Conservation (phyloP, 2,113 vertebrate genomes). For the Zosterops japonicus region DNA sequence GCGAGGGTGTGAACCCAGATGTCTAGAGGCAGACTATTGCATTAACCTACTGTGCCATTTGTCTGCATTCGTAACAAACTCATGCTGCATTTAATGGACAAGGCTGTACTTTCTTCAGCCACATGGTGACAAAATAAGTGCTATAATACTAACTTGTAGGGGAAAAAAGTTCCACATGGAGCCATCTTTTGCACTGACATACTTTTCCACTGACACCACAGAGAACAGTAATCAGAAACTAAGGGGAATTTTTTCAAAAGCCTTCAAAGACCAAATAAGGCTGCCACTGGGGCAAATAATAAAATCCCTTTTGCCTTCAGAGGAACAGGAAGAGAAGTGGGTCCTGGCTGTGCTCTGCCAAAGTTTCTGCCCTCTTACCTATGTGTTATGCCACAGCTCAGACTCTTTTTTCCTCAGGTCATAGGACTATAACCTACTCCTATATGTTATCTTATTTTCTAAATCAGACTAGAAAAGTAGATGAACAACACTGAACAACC, state of each 20-base stretch:
- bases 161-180: not conserved
- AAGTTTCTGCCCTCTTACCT: not conserved
- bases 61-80: not conserved
- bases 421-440: not conserved
- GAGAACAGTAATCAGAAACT: not conserved
- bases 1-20: not conserved
- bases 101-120: not conserved
- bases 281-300: not conserved
- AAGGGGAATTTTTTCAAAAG: conserved; percentile 1
- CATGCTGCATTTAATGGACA: not conserved
- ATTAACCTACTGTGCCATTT: conserved; percentile 10
- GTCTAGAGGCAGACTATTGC: not conserved
- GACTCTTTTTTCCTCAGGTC: not conserved
- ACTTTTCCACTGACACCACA: not conserved
- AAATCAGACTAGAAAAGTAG: not conserved
- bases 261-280: not conserved
- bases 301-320: not conserved
- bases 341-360: not conserved
- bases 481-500: not conserved
- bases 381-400: not conserved
- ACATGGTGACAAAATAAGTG: not conserved
- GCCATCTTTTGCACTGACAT: not conserved
- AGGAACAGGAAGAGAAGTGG: not conserved
- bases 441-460: not conserved
- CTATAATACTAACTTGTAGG: not conserved